Base-by-base conservation (phyloP, 2,888 invertebrate species). In the Euclidia mi region DNA sequence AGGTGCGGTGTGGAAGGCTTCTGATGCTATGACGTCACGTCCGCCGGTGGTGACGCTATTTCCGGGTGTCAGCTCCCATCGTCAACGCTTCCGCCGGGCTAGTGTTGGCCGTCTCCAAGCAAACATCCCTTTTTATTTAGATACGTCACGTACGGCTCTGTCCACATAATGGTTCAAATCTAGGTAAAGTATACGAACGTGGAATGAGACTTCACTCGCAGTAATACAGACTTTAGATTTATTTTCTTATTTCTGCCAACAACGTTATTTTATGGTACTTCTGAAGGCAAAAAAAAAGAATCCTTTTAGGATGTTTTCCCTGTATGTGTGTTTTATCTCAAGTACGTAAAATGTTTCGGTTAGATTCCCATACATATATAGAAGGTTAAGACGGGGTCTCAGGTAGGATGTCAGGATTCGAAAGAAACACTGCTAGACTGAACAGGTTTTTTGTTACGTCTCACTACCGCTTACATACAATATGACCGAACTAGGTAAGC, bases 1-100 rank as follows among this genome's bases (percentile, higher is more conserved):
- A 25, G 53, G 37, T 59, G 52, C 58, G 65, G 47, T 17, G 12
- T 31, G 42, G 28, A 50, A 40, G 7, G 32, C 37, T 40, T 28
- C 42, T 34, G 40, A 29, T 29, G 37, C 48, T 10, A 17, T 74
- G 76, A 79, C 77, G 78, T 78, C 78, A 81, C 71, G 71, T 76
- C 81, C 75, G 78, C 63, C 75, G 64, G 64, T 65, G 78, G 81
- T 84, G 84, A 82, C 73, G 83, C 77, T 81, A 86, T 89, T 87
- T 89, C 87, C 88, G 81, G 72, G 58, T 80, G 84, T 89, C 87
- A 87, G 76, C 78, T 78, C 71, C 72, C 72, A 69, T 71, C 82
- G 80, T 71, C 78, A 70, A 72, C 77, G 70, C 74, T 84, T 87
- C 85, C 86, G 81, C 51, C 45, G 29, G 46, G 45, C 28, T 41